phyloP scores from a whole-genome alignment of 2,888 invertebrate species.

The Nomada hirtipes region DNA sequence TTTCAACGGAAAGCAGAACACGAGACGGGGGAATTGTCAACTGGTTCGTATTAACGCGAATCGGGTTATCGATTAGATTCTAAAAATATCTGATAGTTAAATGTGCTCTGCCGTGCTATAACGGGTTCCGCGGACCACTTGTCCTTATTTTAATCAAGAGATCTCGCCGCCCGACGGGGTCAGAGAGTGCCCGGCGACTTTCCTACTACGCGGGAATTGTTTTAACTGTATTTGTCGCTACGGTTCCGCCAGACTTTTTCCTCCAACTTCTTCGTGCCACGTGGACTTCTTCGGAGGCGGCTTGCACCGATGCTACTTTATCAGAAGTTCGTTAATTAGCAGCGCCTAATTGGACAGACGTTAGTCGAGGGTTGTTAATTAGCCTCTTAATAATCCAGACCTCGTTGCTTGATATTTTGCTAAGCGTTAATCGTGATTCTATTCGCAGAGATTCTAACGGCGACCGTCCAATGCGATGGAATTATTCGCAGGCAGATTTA shows the following conservation, averaged over 20 bases:
- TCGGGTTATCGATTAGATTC: slow-evolving; percentile 47
- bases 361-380: slow-evolving; percentile 30
- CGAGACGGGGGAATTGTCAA: slow-evolving; percentile 2
- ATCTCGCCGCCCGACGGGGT: background rate
- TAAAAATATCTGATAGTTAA: slow-evolving; percentile 49
- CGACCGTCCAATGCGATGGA: background rate
- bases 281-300: background rate
- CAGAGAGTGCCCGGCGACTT: background rate
- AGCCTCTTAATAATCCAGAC: slow-evolving; percentile 30
- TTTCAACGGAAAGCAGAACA: background rate
- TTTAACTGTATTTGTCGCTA: background rate
- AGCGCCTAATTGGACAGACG: slow-evolving; percentile 24
- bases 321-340: slow-evolving; percentile 32
- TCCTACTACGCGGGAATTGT: background rate
- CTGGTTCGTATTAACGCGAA: slow-evolving; percentile 33
- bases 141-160: slow-evolving; percentile 31
- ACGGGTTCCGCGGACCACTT: slow-evolving; percentile 33
- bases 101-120: slow-evolving; percentile 21
- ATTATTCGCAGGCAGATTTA: background rate
- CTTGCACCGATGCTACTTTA: background rate
- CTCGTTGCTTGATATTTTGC: background rate
- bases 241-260: too few relatives aligned
- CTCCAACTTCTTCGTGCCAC: too few relatives aligned
- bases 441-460: slow-evolving; percentile 8
- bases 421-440: slow-evolving; percentile 10